A percentile compares a stretch with the other conserved stretches of the same genome.
Evolutionary conservation across 2,888 invertebrate species (phyloP).

Genomic region (Neria commutata): DNA sequence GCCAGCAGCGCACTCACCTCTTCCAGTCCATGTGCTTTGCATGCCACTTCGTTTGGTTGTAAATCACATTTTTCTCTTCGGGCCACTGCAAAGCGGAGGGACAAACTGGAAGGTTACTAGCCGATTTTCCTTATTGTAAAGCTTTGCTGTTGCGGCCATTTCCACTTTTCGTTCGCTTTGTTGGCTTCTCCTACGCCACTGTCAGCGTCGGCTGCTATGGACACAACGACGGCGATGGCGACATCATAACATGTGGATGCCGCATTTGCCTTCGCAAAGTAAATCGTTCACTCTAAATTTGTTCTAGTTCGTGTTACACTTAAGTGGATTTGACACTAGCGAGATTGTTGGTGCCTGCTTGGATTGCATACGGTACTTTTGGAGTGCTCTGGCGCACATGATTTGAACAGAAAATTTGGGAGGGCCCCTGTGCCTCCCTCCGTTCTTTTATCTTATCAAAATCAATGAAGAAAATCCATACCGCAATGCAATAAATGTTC

Average conservation of each 20-base stretch:
- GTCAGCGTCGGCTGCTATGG: background rate
- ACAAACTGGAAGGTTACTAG: conserved; percentile 19
- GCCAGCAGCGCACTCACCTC: background rate
- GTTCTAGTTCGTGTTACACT: conserved; percentile 34
- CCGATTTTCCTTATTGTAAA: conserved; percentile 17
- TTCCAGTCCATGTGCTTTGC: background rate
- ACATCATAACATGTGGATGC: background rate
- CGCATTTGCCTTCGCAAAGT: background rate
- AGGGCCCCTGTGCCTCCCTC: too few species aligned
- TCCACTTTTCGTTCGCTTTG: background rate
- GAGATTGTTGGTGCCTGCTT: conserved; percentile 34
- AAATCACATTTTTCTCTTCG: background rate
- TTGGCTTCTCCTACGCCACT: background rate
- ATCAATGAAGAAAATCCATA: too few species aligned
- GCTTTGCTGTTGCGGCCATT: conserved; percentile 19
- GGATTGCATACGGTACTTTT: conserved; percentile 41
- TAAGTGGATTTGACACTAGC: conserved; percentile 50
- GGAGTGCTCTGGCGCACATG: too few species aligned
- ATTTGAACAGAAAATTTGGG: too few species aligned
- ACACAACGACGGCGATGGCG: background rate
- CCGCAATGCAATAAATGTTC: too few species aligned
- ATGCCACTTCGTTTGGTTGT: background rate
- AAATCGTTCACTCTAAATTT: conserved; percentile 2
- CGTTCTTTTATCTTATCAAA: too few species aligned
- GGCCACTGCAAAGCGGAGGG: background rate